Percentiles rank a stretch among this genome's conserved stretches.
Conservation (phyloP, 2,113 vertebrate species). For the Brienomyrus brachyistius region DNA sequence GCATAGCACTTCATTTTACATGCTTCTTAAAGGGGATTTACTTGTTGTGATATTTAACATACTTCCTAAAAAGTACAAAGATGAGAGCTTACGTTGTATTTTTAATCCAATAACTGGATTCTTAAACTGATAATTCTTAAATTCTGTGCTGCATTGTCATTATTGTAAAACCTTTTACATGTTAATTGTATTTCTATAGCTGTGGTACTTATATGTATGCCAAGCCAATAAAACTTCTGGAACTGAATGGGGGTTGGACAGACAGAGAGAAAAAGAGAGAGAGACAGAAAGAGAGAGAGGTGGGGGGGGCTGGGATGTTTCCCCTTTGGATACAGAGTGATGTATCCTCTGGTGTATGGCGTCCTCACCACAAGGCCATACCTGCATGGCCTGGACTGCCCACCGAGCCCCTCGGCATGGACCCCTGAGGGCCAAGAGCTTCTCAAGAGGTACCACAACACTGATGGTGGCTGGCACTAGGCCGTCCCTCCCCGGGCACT, state of each 20-base stretch:
- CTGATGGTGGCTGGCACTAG: constrained; percentile 47
- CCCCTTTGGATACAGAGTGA: neutral
- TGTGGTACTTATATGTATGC: neutral
- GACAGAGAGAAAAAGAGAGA: neutral
- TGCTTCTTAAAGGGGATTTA: neutral
- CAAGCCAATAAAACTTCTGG: neutral
- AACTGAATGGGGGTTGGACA: neutral
- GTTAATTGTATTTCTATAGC: neutral
- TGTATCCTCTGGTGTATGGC: constrained; percentile 33
- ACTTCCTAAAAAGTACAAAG: neutral
- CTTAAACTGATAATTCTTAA: neutral
- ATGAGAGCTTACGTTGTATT: neutral
- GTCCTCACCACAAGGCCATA: constrained; percentile 36
- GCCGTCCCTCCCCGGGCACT: neutral
- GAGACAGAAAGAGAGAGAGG: neutral
- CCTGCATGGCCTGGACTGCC: constrained; percentile 27
- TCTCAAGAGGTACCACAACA: constrained; percentile 40
- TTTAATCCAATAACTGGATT: neutral
- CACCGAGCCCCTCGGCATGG: constrained; percentile 29
- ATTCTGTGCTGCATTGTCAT: neutral
- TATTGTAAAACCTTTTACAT: neutral
- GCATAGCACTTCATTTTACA: neutral
- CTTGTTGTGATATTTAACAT: neutral
- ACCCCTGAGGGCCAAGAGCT: constrained; percentile 38
- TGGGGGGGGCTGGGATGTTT: neutral